Conservation (phyloP, 2,797 vertebrate species). For the Molossus molossus region DNA sequence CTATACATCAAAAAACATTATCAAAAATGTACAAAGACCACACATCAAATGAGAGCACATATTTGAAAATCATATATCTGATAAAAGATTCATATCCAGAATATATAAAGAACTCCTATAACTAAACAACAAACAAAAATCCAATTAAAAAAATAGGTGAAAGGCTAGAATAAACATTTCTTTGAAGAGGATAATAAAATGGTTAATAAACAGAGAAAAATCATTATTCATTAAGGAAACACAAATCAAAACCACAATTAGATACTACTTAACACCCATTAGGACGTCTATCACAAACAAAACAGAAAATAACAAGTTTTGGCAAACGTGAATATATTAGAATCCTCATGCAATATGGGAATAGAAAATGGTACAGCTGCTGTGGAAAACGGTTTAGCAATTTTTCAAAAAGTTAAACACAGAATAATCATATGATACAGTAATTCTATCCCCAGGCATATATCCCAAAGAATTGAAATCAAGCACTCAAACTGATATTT, state of each 20-base stretch:
- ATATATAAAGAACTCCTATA: neutral
- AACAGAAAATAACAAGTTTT: conserved; percentile 27
- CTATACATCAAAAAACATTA: neutral
- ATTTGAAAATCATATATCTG: neutral
- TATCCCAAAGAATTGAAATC: conserved; percentile 1
- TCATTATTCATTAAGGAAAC: conserved; percentile 34
- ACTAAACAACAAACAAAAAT: conserved; percentile 7
- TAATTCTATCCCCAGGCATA: neutral
- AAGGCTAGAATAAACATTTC: neutral
- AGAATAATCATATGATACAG: neutral
- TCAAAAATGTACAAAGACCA: neutral
- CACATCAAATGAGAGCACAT: neutral
- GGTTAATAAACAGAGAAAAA: neutral
- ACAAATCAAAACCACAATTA: conserved; percentile 15
- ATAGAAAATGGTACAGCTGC: neutral
- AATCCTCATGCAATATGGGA: neutral
- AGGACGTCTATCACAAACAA: neutral
- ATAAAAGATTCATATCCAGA: no score
- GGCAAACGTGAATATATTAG: neutral
- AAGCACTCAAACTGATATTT: neutral
- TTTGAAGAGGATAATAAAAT: conserved; percentile 8
- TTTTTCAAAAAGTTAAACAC: conserved; percentile 25
- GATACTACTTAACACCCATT: neutral
- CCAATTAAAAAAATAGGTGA: neutral
- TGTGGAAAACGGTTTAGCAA: neutral